phyloP scores from a whole-genome alignment of 2,888 invertebrate species.

The Heteromyza rotundicornis region DNA sequence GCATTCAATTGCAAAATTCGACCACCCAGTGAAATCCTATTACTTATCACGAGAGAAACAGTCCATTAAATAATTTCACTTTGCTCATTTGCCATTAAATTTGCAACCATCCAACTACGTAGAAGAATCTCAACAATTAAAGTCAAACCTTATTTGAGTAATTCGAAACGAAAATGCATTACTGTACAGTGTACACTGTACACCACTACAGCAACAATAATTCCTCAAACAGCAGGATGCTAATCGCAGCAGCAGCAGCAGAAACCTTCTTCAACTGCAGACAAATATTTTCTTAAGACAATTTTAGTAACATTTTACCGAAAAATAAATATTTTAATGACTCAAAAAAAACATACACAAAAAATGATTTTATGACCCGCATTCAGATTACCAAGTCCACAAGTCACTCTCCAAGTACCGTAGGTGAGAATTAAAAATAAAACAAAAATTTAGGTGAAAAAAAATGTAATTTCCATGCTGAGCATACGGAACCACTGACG shows the following conservation, averaged over 20 bases:
- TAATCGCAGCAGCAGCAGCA: no score
- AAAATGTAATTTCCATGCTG: neutral
- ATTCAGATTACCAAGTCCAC: constrained; percentile 40
- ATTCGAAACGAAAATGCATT: neutral
- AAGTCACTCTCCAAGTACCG: constrained; percentile 30
- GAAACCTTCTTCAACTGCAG: neutral
- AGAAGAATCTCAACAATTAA: neutral
- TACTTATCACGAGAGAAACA: no score
- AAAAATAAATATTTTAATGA: neutral
- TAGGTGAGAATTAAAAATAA: neutral
- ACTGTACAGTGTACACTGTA: no score
- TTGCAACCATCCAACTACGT: no score
- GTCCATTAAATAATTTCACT: no score
- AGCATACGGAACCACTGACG: constrained; percentile 13
- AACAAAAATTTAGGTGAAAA: neutral
- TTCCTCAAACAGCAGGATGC: no score
- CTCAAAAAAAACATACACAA: neutral
- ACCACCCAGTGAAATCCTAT: no score
- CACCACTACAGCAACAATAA: no score
- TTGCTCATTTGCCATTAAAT: neutral
- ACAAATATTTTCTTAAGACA: neutral
- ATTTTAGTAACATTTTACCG: no score
- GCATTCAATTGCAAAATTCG: no score
- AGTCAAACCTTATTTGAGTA: neutral
- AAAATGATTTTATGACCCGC: constrained; percentile 44